Percentiles rank a stretch among this genome's conserved stretches.
Evolutionary conservation across 2,113 vertebrate genomes (phyloP).

Genomic region (Numenius arquata): DNA sequence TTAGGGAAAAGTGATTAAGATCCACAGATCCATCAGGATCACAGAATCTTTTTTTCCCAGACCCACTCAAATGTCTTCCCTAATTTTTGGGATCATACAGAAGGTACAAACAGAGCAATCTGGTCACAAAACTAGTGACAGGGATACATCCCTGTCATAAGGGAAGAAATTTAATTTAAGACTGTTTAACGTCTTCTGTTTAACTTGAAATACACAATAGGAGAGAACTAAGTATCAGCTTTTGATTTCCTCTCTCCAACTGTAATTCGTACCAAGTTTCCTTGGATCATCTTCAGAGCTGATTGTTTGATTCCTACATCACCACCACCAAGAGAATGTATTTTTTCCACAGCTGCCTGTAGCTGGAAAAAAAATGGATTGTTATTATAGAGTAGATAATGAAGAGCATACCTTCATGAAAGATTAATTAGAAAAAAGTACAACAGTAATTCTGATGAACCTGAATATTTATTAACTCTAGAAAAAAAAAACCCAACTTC

Average conservation of each 20-base stretch:
- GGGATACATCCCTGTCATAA: background rate
- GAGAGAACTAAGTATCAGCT: background rate
- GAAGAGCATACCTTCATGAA: background rate
- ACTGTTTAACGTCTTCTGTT: too few species aligned
- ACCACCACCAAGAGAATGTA: constrained; percentile 30
- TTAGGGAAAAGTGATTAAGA: background rate
- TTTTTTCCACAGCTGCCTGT: constrained; percentile 57
- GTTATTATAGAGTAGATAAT: background rate
- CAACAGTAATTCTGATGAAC: background rate
- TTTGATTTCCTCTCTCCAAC: background rate
- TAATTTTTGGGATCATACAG: background rate
- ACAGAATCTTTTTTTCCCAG: background rate
- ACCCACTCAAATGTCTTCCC: background rate
- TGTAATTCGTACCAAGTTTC: constrained; percentile 56
- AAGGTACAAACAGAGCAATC: background rate
- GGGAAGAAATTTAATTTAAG: too few species aligned
- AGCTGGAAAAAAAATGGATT: constrained; percentile 67
- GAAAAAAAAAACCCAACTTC: background rate
- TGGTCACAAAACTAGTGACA: background rate
- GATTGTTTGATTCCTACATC: constrained; percentile 45
- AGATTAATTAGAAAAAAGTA: background rate
- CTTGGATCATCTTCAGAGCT: constrained; percentile 40
- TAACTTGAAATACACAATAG: background rate
- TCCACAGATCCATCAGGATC: background rate
- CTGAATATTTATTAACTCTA: background rate